Base-by-base conservation (phyloP, 2,113 vertebrate genomes). In the Megaceryle torquata region DNA sequence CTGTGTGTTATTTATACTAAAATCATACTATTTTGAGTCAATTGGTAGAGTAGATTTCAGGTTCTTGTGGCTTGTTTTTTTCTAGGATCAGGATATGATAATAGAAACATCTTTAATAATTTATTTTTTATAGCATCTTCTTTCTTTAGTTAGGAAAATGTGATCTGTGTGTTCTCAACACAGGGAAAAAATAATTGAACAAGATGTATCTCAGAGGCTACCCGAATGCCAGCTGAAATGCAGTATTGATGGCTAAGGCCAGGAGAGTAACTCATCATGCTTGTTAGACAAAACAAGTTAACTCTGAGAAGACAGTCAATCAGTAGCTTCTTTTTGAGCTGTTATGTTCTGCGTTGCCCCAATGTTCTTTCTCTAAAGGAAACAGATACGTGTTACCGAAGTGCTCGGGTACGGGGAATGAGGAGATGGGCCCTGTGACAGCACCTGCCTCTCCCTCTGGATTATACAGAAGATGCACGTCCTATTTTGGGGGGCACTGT, bases 311-410 rank as follows among this genome's bases (percentile, higher is more conserved):
- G 61, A n/a, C 39, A 79, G 35, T 85, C 33, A 46, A 28, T 54
- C 7, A 25, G 61, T 82, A 76, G 35, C 61, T 89, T 88, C 13
- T 31, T 59, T 90, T 50, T 74, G 57, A 83, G 44, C 20, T 65
- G 67, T 71, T 60, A 0, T 18, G 3, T 83, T 72, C 50, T 67
- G 7, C 33, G 6, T 37, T 41, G 71, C 16, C 53, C 41, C 35
- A 28, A 0, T 17, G 28, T 0, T 0, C 25, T 80, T 75, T 37
- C 46, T 63, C 14, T 71, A 2, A 57, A 53, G 75, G 46, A 71
- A 70, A 29, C 9, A 14, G 67, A 60, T 67, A 31, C 4, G 3
- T 0, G 0, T 75, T 24, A 26, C 44, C 29, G 14, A 60, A 68
- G 41, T 48, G 72, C 59, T 86, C 1, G 3, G 9, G 51, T n/a